Evolutionary conservation across 2,113 vertebrate species (phyloP).

Genomic region (Burhinus bistriatus): DNA sequence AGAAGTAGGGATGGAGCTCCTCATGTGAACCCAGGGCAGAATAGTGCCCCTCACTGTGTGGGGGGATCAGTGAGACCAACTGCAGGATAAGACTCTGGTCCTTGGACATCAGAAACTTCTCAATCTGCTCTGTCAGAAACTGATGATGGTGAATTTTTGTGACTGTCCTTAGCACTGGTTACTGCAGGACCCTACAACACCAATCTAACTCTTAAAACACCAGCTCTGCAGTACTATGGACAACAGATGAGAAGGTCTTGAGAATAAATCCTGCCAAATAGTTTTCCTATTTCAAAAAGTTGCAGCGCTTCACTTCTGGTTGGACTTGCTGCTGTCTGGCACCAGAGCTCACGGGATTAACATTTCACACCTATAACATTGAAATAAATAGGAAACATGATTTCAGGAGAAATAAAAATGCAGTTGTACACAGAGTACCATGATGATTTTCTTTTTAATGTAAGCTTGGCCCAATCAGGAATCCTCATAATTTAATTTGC

Average conservation of each 20-base stretch:
- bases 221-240: not conserved
- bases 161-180: not conserved
- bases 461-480: not conserved
- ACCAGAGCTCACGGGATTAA: not conserved
- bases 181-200: rapidly evolving
- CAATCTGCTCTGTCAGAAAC: not conserved
- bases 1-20: not conserved
- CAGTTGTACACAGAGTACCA: not conserved
- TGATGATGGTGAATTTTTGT: not conserved
- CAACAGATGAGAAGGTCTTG: not conserved
- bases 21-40: not conserved
- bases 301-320: not conserved
- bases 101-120: not conserved
- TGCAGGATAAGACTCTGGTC: not conserved
- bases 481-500: not conserved
- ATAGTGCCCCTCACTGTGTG: not conserved
- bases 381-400: not conserved
- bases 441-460: not conserved
- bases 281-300: not conserved
- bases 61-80: not conserved
- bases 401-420: not conserved
- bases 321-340: not conserved
- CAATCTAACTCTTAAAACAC: not conserved
- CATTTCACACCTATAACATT: not conserved
- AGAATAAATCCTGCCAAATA: not conserved